Evolutionary conservation across 2,113 vertebrate species (phyloP).

Genomic region (Toxostoma redivivum): DNA sequence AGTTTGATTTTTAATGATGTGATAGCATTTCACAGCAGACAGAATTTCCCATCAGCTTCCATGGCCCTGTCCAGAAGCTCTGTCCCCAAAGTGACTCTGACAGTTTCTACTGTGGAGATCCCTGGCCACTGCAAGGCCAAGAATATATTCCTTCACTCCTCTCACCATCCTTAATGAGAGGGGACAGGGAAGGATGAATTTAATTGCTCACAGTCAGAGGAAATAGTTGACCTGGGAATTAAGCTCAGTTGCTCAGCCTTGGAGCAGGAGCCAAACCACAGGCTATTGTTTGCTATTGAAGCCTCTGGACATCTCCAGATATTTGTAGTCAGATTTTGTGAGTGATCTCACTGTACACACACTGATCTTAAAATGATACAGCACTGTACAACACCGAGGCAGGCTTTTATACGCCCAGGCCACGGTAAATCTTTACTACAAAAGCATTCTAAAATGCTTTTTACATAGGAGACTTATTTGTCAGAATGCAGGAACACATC

Average conservation of each 20-base stretch:
- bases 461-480: background rate
- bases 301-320: background rate
- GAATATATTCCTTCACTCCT: background rate
- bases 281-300: background rate
- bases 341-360: background rate
- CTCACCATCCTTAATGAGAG: background rate
- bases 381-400: background rate
- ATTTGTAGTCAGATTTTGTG: constrained; percentile 3
- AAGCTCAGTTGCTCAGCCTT: background rate
- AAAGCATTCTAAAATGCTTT: background rate
- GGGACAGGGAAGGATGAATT: background rate
- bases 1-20: background rate
- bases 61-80: background rate
- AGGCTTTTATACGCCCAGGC: background rate
- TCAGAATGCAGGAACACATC: background rate
- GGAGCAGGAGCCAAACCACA: background rate
- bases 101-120: fast-evolving
- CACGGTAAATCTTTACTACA: background rate
- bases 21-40: background rate
- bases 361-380: background rate
- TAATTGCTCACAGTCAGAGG: background rate
- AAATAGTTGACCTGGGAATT: background rate
- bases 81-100: background rate
- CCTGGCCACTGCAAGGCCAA: background rate
- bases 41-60: background rate